Conservation (phyloP, 2,888 invertebrate genomes). For the Dendrolimus houi region DNA sequence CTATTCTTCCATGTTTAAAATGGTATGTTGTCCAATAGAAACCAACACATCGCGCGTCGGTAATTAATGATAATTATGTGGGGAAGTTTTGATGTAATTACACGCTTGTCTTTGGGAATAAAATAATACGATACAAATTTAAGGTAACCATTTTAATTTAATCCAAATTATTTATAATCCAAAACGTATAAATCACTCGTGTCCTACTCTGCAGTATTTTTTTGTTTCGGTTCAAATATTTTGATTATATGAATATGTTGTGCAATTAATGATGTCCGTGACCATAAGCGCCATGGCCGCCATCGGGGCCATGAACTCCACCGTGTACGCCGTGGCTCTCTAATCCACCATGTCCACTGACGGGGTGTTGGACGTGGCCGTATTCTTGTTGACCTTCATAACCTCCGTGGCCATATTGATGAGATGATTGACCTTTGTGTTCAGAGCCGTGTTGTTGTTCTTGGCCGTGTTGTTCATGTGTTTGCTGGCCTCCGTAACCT, state of each 20-base stretch:
- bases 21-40: no score
- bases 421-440: slow-evolving; percentile 5
- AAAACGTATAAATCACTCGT: not conserved
- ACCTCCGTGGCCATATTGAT: slow-evolving; percentile 2
- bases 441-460: not conserved
- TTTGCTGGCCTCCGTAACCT: not conserved
- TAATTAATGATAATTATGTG: no score
- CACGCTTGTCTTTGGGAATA: no score
- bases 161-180: not conserved
- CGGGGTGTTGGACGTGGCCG: slow-evolving; percentile 4
- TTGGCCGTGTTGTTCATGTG: not conserved
- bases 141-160: not conserved
- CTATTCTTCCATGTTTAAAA: no score
- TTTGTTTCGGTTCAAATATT: no score
- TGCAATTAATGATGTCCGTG: slow-evolving; percentile 2
- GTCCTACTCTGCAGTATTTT: no score
- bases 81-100: no score
- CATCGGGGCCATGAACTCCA: slow-evolving; percentile 5
- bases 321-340: slow-evolving; percentile 9
- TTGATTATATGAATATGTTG: not conserved
- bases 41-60: no score
- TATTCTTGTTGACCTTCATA: slow-evolving; percentile 4
- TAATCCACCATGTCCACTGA: slow-evolving; percentile 2
- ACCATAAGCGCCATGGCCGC: not conserved
- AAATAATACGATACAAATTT: no score